Percentiles rank a stretch among this genome's conserved stretches.
phyloP scores from a whole-genome alignment of 2,797 vertebrate species.

The Pelochelys cantorii region DNA sequence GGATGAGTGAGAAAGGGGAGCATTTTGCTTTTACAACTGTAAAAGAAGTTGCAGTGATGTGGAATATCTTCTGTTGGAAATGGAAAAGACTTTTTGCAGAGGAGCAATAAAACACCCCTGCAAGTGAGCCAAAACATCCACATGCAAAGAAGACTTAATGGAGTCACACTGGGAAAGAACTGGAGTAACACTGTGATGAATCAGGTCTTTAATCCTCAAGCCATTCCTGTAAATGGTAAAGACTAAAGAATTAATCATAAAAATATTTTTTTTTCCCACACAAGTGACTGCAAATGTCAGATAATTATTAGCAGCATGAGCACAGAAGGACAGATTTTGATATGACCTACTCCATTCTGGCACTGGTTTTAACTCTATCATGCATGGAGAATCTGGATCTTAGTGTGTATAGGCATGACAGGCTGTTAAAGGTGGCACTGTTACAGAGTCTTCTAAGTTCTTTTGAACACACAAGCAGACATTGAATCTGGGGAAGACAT shows the following conservation, averaged over 20 bases:
- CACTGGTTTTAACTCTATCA: background rate
- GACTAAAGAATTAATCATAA: slow-evolving; percentile 28
- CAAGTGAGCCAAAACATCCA: background rate
- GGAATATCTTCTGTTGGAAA: accelerated
- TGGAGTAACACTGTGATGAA: slow-evolving; percentile 16
- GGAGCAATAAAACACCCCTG: background rate
- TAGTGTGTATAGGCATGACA: background rate
- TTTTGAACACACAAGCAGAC: background rate
- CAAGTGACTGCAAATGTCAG: slow-evolving; percentile 52
- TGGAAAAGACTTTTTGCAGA: background rate
- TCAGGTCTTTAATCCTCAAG: slow-evolving; percentile 51
- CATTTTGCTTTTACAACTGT: background rate
- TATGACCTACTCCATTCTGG: slow-evolving; percentile 6
- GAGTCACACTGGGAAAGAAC: background rate
- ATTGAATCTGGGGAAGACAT: too few relatives aligned
- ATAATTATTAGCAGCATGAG: slow-evolving; percentile 49
- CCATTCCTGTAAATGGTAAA: slow-evolving; percentile 76
- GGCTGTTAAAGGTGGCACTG: background rate
- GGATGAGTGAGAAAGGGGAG: background rate
- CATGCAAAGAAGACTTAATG: slow-evolving; percentile 11
- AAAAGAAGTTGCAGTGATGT: background rate
- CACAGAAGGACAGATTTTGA: slow-evolving; percentile 1
- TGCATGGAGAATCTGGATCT: background rate
- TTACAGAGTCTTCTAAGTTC: background rate
- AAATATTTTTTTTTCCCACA: background rate